phyloP scores from a whole-genome alignment of 2,888 invertebrate genomes.

The Drosophila colorata region DNA sequence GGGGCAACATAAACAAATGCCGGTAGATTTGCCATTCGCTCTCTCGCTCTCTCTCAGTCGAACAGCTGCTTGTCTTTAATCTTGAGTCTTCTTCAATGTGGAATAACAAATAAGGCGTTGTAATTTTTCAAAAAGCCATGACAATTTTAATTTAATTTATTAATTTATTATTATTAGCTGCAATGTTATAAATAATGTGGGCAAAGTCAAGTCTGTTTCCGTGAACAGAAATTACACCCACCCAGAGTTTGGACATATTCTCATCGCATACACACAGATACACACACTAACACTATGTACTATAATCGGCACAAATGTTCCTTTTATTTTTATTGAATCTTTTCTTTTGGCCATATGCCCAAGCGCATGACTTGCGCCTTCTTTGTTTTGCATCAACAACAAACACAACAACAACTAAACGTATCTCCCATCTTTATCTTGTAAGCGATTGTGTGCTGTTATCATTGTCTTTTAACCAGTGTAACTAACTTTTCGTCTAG shows the following conservation, averaged over 20 bases:
- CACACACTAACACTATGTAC: conserved; percentile 2
- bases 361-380: conserved; percentile 72
- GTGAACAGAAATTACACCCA: conserved; percentile 64
- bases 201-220: conserved; percentile 60
- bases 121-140: conserved; percentile 8
- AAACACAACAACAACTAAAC: conserved; percentile 7
- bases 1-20: conserved; percentile 54
- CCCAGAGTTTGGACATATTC: conserved; percentile 46
- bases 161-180: conserved; percentile 32
- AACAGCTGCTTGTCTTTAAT: conserved; percentile 8
- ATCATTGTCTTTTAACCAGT: conserved; percentile 27
- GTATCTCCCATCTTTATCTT: conserved; percentile 29
- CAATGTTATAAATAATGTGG: conserved; percentile 32
- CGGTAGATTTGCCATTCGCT: conserved; percentile 38
- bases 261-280: conserved; percentile 17
- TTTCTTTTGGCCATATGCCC: conserved; percentile 67
- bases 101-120: not conserved
- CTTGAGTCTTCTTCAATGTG: conserved; percentile 1
- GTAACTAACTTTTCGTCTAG: conserved; percentile 76
- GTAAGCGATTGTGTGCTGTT: conserved; percentile 28
- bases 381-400: conserved; percentile 69
- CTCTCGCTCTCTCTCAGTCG: conserved; percentile 1
- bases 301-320: conserved; percentile 25
- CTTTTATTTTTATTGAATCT: conserved; percentile 49
- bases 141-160: conserved; percentile 28